Conservation (phyloP, 2,888 invertebrate species). For the Ptychoptera albimana region DNA sequence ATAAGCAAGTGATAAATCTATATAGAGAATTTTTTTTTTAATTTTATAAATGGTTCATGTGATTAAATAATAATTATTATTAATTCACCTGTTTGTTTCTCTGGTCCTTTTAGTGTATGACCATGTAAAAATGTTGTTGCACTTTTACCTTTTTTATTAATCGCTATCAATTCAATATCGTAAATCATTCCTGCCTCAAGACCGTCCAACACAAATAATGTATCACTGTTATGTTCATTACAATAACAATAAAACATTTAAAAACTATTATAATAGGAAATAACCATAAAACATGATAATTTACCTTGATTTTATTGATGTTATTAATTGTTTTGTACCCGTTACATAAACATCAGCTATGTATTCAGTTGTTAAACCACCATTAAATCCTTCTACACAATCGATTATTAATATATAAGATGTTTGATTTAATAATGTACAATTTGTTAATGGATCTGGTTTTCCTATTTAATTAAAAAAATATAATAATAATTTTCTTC, state of each 20-base stretch:
- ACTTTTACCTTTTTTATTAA: conserved; percentile 57
- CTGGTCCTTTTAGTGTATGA: conserved; percentile 56
- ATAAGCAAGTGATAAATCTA: conserved; percentile 30
- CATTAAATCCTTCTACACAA: conserved; percentile 61
- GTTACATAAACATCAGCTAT: conserved; percentile 50
- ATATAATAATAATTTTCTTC: conserved; percentile 7
- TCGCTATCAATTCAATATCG: conserved; percentile 49
- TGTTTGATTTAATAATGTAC: conserved; percentile 57
- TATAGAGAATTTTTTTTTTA: conserved; percentile 13
- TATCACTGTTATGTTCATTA: conserved; percentile 29
- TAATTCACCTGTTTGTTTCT: conserved; percentile 48
- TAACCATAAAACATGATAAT: neutral
- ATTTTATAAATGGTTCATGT: neutral
- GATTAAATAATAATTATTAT: neutral
- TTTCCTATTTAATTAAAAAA: conserved; percentile 35
- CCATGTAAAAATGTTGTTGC: conserved; percentile 46
- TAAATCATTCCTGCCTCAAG: conserved; percentile 52
- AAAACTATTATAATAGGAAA: neutral
- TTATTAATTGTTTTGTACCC: conserved; percentile 28
- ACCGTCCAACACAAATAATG: conserved; percentile 48
- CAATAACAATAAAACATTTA: neutral
- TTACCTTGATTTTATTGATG: conserved; percentile 30
- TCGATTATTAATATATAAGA: conserved; percentile 54
- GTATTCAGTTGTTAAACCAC: conserved; percentile 56
- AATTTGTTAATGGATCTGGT: conserved; percentile 56